phyloP scores from a whole-genome alignment of 2,113 vertebrate species.

The Excalfactoria chinensis region DNA sequence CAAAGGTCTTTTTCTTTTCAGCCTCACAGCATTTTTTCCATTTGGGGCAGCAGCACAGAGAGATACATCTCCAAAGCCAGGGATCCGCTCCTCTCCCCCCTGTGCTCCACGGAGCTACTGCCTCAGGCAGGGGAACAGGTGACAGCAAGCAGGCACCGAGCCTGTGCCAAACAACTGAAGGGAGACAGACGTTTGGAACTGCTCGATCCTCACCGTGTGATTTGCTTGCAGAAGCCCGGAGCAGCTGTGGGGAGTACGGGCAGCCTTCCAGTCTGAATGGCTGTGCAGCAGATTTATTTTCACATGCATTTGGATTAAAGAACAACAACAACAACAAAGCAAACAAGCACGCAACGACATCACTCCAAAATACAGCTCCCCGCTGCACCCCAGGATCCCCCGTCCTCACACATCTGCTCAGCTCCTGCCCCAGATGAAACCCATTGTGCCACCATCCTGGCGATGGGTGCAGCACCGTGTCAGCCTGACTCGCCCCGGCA shows the following conservation, averaged over 20 bases:
- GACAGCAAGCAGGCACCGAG: not conserved
- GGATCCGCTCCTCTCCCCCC: not conserved
- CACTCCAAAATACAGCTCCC: not conserved
- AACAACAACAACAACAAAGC: not conserved
- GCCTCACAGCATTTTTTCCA: accelerated
- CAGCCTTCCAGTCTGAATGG: conserved; percentile 6
- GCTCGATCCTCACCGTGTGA: not conserved
- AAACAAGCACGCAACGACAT: not conserved
- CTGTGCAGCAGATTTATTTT: not conserved
- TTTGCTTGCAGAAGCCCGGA: not conserved
- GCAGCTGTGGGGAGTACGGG: not conserved
- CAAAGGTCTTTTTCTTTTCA: not conserved
- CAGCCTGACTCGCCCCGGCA: not conserved
- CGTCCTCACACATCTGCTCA: not conserved
- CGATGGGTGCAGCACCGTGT: not conserved
- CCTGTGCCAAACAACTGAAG: not conserved
- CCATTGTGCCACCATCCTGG: not conserved
- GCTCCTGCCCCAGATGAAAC: not conserved
- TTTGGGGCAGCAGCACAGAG: not conserved
- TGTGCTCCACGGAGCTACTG: accelerated
- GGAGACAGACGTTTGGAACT: conserved; percentile 5
- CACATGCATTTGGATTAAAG: not conserved
- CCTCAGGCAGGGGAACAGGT: accelerated
- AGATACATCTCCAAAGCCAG: not conserved
- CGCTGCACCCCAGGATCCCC: not conserved